phyloP scores from a whole-genome alignment of 1,140 invertebrate species.

The Trachymyrmex septentrionalis region DNA sequence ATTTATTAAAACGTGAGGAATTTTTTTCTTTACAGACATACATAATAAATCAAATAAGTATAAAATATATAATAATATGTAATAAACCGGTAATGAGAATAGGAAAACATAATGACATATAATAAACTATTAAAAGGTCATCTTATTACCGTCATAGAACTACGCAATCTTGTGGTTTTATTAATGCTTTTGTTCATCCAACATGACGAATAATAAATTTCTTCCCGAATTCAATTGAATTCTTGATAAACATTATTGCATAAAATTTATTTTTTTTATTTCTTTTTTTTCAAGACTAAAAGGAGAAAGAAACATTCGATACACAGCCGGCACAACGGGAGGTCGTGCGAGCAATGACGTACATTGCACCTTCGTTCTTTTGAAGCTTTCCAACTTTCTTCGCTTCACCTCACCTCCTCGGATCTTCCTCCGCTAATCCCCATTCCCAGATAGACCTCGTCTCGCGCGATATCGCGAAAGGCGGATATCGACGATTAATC shows the following conservation, averaged over 20 bases:
- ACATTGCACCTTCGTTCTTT: not conserved
- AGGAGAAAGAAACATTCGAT: not conserved
- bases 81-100: not conserved
- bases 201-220: not conserved
- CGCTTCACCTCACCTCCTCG: not conserved
- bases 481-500: constrained; percentile 22
- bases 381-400: constrained; percentile 43
- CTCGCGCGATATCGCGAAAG: not conserved
- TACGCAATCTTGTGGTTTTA: not conserved
- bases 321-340: constrained; percentile 40
- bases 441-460: not conserved
- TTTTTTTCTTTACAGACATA: not conserved
- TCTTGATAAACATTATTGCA: constrained; percentile 2
- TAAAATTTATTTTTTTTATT: not conserved
- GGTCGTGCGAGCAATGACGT: constrained; percentile 49
- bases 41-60: not conserved
- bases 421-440: not conserved
- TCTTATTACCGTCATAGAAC: not conserved
- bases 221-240: not conserved
- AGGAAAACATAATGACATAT: not conserved
- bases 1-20: not conserved
- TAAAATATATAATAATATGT: not conserved
- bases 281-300: not conserved
- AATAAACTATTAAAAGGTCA: not conserved
- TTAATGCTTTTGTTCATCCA: not conserved